These are phyloP conservation scores for Choloepus didactylus DNA, from an alignment of 2,797 vertebrate species.

Conservation along the genomic window DNA sequence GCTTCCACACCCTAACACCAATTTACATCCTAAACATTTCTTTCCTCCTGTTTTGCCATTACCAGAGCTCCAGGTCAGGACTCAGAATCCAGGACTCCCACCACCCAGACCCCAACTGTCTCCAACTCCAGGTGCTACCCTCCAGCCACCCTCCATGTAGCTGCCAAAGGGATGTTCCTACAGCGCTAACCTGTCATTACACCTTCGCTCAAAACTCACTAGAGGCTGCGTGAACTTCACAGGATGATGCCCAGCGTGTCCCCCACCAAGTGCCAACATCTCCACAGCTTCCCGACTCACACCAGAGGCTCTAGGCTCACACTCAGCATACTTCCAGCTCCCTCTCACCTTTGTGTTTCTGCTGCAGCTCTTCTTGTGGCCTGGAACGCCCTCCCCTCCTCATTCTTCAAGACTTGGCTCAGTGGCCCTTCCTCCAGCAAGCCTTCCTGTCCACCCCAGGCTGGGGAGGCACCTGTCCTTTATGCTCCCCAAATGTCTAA, in stretches of 20 bases:
- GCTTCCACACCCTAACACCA: background rate
- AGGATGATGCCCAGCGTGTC: background rate
- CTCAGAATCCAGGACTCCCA: background rate
- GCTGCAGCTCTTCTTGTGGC: background rate
- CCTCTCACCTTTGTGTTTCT: conserved; percentile 45
- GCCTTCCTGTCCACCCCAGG: background rate
- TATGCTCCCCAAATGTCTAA: background rate
- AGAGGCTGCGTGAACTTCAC: background rate
- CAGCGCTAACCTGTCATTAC: background rate
- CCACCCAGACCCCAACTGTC: background rate
- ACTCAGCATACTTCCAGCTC: background rate
- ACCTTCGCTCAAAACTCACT: background rate
- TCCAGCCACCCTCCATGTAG: too few species aligned
- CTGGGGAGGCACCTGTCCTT: background rate
- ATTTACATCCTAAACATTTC: background rate
- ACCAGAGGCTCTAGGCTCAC: background rate
- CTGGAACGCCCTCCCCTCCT: background rate
- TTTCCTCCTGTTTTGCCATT: background rate
- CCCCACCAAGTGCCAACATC: background rate
- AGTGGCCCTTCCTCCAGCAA: background rate
- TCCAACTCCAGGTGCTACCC: background rate
- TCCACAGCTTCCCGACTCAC: background rate
- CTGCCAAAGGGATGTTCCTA: background rate
- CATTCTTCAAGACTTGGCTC: background rate
- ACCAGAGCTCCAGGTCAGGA: background rate